Conservation (phyloP, 2,888 invertebrate species). For the Tuta absoluta region DNA sequence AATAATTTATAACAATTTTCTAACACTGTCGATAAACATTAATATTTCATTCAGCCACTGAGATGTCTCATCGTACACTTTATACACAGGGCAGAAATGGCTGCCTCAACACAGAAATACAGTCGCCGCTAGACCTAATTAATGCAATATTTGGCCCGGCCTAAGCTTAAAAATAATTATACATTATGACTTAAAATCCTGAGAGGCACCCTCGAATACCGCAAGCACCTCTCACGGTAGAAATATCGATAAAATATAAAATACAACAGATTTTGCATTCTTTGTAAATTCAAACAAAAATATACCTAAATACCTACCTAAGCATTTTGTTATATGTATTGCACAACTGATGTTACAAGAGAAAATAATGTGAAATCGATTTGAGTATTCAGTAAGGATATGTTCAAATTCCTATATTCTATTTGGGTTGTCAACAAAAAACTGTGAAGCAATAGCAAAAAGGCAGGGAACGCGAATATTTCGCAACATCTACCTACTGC, state of each 20-base stretch:
- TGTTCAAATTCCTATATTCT: conserved; percentile 73
- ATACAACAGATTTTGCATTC: conserved; percentile 78
- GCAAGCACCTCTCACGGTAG: conserved; percentile 58
- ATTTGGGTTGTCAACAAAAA: conserved; percentile 64
- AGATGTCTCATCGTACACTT: conserved; percentile 72
- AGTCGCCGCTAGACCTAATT: conserved; percentile 72
- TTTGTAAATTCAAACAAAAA: conserved; percentile 77
- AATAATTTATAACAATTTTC: conserved; percentile 83
- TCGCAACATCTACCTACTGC: conserved; percentile 52
- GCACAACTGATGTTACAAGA: conserved; percentile 76
- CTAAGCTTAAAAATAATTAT: conserved; percentile 78
- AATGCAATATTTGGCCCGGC: conserved; percentile 82
- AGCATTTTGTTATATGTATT: conserved; percentile 77
- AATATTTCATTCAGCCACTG: conserved; percentile 77
- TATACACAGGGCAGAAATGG: conserved; percentile 66
- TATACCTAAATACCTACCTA: conserved; percentile 77
- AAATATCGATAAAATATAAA: conserved; percentile 78
- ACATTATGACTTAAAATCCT: conserved; percentile 76
- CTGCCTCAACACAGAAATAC: conserved; percentile 65
- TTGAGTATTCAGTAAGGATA: conserved; percentile 80
- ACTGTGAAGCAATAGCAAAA: conserved; percentile 74
- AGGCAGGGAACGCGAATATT: conserved; percentile 45
- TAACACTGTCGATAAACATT: conserved; percentile 81
- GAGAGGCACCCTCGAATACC: conserved; percentile 55
- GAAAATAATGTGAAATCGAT: conserved; percentile 68